Base-by-base conservation (phyloP, 2,888 invertebrate genomes). In the Amorpha juglandis region DNA sequence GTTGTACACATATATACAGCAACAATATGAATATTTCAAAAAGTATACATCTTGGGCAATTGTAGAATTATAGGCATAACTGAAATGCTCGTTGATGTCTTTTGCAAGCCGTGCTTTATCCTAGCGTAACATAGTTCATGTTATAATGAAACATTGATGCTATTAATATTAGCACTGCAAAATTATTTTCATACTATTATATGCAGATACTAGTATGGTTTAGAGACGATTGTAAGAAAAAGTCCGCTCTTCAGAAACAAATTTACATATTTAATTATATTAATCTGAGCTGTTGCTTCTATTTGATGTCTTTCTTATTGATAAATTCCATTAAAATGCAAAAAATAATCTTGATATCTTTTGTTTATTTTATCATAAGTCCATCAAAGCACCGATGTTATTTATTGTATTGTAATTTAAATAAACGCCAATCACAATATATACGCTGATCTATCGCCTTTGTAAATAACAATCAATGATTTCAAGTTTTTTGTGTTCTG, bases 51-150 rank as follows among this genome's bases (percentile, higher is more conserved):
- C 7, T 38, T 38, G 6, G 7, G 9, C 38, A 7, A 7, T 9
- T 38, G 9, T 9, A 38, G 3, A 38, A 38, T 1, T 38, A 9
- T 27, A 27, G 27, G 27, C 38, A 38, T 38, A 9, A 19, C 38
- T 58, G 58, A 42, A 38, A 58, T 19, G 58, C 19, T 42, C 58
- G 58, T 58, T 58, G 58, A 58, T 58, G 58, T 58, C 58, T 58
- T 58, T 58, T 58, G 19, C 19, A 58, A 16, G 58, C 19, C 6
- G 38, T 4, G 6, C 7, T 14, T 12, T 1, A 6, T 8, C 12
- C 19, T 3, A 6, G 3, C 2, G 0, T 11, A 19, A 19, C 11
- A 19, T 8, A 19, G 12, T 11, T 16, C 42, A 58, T 58, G n/a
- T n/a, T n/a, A n/a, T n/a, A n/a, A n/a, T n/a, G n/a, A n/a, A n/a